A percentile compares a stretch with the other conserved stretches of the same genome.
Conservation (phyloP, 1,140 invertebrate species). For the Meloidogyne floridensis region DNA sequence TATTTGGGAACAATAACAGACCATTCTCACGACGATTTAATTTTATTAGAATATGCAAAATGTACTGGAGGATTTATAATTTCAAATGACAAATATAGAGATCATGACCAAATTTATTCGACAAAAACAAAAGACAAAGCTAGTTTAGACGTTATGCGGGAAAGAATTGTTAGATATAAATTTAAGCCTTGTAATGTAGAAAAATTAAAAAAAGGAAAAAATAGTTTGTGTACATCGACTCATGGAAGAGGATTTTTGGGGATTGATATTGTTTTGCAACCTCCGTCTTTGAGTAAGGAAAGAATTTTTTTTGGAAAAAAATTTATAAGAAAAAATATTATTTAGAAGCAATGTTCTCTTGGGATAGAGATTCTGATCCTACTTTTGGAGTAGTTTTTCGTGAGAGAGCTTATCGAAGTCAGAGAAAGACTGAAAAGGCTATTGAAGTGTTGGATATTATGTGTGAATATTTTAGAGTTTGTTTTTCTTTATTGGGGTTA, state of each 20-base stretch:
- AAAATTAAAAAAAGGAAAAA: conserved; percentile 10
- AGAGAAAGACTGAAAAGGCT: conserved; percentile 5
- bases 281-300: neutral
- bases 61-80: conserved; percentile 39
- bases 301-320: too few relatives aligned
- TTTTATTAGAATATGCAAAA: conserved; percentile 45
- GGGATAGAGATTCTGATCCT: conserved; percentile 15
- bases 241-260: conserved; percentile 5
- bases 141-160: neutral
- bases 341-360: conserved; percentile 23
- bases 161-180: conserved; percentile 7
- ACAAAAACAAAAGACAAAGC: neutral
- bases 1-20: conserved; percentile 27
- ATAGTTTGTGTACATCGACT: neutral
- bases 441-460: conserved; percentile 17
- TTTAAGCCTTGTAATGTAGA: neutral
- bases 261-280: neutral
- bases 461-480: conserved; percentile 21
- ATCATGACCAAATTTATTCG: conserved; percentile 20
- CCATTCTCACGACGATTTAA: conserved; percentile 39
- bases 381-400: conserved; percentile 23
- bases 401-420: conserved; percentile 17
- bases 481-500: neutral
- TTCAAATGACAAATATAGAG: conserved; percentile 41
- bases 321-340: too few relatives aligned